A percentile compares a stretch with the other conserved stretches of the same genome.
Evolutionary conservation across 2,113 vertebrate species (phyloP).

Genomic region (Shinisaurus crocodilurus): DNA sequence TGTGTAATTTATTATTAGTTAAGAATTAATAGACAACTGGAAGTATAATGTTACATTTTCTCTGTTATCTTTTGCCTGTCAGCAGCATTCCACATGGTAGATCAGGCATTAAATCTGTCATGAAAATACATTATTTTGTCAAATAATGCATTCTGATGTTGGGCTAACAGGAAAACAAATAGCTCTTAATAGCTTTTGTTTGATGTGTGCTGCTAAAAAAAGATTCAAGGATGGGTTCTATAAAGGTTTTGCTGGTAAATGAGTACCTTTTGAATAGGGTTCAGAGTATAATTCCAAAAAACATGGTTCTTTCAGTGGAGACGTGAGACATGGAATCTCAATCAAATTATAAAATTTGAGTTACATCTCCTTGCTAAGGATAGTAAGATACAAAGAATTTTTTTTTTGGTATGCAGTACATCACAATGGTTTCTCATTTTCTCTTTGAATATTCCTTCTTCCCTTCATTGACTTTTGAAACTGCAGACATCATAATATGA

Average conservation of each 20-base stretch:
- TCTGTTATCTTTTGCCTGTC: constrained; percentile 51
- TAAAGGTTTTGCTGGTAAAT: constrained; percentile 59
- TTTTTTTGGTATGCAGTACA: constrained; percentile 54
- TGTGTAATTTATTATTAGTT: constrained; percentile 72
- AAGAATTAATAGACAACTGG: constrained; percentile 64
- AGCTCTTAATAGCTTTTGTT: constrained; percentile 59
- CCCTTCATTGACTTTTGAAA: constrained; percentile 60
- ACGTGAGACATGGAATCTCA: constrained; percentile 46
- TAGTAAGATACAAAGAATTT: constrained; percentile 56
- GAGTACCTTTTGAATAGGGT: constrained; percentile 58
- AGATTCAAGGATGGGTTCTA: constrained; percentile 59
- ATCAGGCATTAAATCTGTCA: constrained; percentile 69
- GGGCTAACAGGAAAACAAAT: constrained; percentile 59
- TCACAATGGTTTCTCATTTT: constrained; percentile 47
- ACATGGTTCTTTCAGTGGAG: constrained; percentile 39
- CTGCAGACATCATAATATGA: constrained; percentile 27
- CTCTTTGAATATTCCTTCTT: constrained; percentile 49
- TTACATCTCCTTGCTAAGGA: constrained; percentile 44
- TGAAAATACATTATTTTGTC: constrained; percentile 66
- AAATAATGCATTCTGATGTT: constrained; percentile 61
- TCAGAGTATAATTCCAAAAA: constrained; percentile 61
- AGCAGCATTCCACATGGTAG: constrained; percentile 58
- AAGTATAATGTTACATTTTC: constrained; percentile 66
- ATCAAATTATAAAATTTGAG: constrained; percentile 58
- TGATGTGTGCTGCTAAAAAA: constrained; percentile 59